phyloP scores from a whole-genome alignment of 1,140 invertebrate genomes.

The Drosophila quadrilineata region DNA sequence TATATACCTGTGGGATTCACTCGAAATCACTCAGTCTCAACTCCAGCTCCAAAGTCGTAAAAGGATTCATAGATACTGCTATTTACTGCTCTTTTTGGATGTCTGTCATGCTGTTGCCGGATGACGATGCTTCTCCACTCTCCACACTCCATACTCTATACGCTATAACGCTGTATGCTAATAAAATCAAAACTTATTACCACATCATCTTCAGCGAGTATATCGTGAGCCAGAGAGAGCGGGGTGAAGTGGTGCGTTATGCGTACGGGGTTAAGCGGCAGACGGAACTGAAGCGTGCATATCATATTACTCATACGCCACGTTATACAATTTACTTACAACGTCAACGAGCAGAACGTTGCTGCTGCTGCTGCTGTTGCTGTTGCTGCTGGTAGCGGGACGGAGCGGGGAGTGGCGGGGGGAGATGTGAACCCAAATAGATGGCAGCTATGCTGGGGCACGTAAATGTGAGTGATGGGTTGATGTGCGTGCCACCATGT shows the following conservation, averaged over 20 bases:
- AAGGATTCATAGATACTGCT: slow-evolving; percentile 40
- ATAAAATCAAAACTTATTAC: slow-evolving; percentile 79
- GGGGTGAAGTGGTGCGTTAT: slow-evolving; percentile 15
- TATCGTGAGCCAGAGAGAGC: slow-evolving; percentile 9
- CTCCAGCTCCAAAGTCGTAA: slow-evolving; percentile 19
- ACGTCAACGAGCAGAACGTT: slow-evolving; percentile 66
- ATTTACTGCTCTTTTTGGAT: slow-evolving; percentile 46
- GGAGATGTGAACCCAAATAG: slow-evolving; percentile 58
- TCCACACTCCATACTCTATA: too few species aligned
- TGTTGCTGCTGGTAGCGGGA: too few species aligned
- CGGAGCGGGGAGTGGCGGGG: neutral
- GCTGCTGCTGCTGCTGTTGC: too few species aligned
- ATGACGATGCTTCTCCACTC: too few species aligned
- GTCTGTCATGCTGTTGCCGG: too few species aligned
- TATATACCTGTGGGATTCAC: neutral
- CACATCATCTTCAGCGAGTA: slow-evolving; percentile 69
- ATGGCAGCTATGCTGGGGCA: slow-evolving; percentile 44
- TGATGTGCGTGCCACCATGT: slow-evolving; percentile 32
- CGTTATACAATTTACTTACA: slow-evolving; percentile 77
- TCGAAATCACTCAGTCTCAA: slow-evolving; percentile 2
- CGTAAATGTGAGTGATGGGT: slow-evolving; percentile 30
- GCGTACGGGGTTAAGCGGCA: slow-evolving; percentile 23
- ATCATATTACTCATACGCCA: slow-evolving; percentile 78
- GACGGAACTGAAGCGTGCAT: slow-evolving; percentile 71
- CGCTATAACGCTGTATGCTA: slow-evolving; percentile 38